These are phyloP conservation scores for Callospermophilus lateralis DNA, from an alignment of 2,113 vertebrate genomes.

Conservation along the genomic window DNA sequence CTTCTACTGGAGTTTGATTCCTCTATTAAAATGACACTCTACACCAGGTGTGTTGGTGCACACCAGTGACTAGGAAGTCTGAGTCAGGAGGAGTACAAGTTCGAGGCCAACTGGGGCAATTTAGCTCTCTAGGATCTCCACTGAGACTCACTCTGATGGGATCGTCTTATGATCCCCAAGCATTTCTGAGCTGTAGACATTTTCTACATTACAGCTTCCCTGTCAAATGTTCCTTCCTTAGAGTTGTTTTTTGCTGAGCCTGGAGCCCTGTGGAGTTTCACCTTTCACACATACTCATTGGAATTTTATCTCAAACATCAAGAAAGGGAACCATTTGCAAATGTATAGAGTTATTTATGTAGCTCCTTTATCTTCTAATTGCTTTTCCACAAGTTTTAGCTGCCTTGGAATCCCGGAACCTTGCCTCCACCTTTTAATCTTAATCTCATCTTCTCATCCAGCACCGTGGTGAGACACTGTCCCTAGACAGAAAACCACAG, in stretches of 20 bases:
- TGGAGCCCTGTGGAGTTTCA: background rate
- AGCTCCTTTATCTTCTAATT: background rate
- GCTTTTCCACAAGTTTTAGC: background rate
- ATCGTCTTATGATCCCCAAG: background rate
- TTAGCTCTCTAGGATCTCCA: background rate
- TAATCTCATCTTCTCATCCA: background rate
- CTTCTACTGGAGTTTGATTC: background rate
- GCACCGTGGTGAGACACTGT: background rate
- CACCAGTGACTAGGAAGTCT: too few relatives aligned
- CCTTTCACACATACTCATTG: background rate
- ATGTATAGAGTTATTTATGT: background rate
- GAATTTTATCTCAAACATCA: constrained; percentile 32
- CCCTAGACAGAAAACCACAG: background rate
- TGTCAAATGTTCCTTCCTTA: background rate
- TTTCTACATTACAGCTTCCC: background rate
- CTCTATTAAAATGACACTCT: background rate
- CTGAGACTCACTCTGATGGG: background rate
- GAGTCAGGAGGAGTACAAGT: too few relatives aligned
- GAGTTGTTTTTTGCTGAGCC: background rate
- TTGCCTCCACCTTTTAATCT: background rate
- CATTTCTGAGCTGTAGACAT: background rate
- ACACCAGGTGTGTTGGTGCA: too few relatives aligned
- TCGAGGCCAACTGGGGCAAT: too few relatives aligned
- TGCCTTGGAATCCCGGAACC: background rate
- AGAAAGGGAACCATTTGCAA: background rate